Base-by-base conservation (phyloP, 2,888 invertebrate genomes). In the Abrostola triplasia region DNA sequence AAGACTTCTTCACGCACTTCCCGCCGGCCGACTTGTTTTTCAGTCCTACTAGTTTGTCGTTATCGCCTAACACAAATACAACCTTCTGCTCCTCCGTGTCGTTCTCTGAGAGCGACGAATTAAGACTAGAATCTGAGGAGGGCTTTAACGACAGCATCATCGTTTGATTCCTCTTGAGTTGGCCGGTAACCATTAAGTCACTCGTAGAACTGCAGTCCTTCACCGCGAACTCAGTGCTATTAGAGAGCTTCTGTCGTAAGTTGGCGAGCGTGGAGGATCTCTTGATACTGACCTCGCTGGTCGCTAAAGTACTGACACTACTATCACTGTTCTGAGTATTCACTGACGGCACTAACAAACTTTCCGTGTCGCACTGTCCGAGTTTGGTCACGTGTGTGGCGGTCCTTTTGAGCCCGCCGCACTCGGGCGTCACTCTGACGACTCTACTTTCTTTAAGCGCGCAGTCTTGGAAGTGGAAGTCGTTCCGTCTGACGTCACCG, bases 21-120 rank as follows among this genome's bases (percentile, higher is more conserved):
- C 93, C 92, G 44, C 88, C 90, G 44, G 81, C 89, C 4, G 93
- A 93, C 65, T 94, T 94, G 72, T 94, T 96, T 88, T 96, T 96
- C 51, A 97, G 84, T 49, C 96, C 96, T 5, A 96, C 95, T 44
- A 97, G 85, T 77, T 96, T 95, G 72, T 97, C 97, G 81, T 96
- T 95, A 63, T 97, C 97, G 24, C 97, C 97, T 52, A 97, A 86
- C 5, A 97, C 96, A 86, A 97, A 97, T 8, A 97, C 92, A 0
- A 97, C 97, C 69, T 92, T 90, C 67, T 95, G 87, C 7, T 91
- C 91, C 38, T 87, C 87, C 1, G 73, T 74, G 41, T 90, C 90
- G 42, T 90, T 71, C 61, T 78, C 92, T 12, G 91, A 88, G 47
- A 83, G 71, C 11, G 89, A 88, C 9, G 91, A 90, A 70, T 88